These are phyloP conservation scores for Dicentrarchus labrax DNA, from an alignment of 2,113 vertebrate species.

Conservation along the genomic window DNA sequence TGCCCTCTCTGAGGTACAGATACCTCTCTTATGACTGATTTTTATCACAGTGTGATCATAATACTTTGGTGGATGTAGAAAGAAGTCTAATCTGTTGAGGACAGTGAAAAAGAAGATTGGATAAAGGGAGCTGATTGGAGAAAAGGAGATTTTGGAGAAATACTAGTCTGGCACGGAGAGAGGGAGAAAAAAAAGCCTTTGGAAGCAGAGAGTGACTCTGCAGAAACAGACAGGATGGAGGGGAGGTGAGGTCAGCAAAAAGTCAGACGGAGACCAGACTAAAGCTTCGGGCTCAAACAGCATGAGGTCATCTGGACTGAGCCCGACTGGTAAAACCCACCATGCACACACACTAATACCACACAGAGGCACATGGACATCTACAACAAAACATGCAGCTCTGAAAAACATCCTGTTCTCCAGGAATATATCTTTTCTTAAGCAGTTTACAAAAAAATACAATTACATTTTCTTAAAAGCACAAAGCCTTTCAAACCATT, in stretches of 20 bases:
- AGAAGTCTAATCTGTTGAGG: not conserved
- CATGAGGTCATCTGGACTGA: slow-evolving; percentile 54
- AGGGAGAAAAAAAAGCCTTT: not conserved
- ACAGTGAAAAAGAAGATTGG: not conserved
- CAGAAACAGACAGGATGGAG: slow-evolving; percentile 42
- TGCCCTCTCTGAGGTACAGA: not conserved
- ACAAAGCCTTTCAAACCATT: not conserved
- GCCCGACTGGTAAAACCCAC: slow-evolving; percentile 23
- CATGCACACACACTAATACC: slow-evolving; percentile 14
- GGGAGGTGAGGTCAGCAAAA: slow-evolving; percentile 49
- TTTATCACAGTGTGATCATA: not conserved
- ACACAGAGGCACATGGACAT: not conserved
- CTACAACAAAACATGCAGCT: not conserved
- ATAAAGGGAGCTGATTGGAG: not conserved
- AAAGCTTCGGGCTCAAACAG: slow-evolving; percentile 45
- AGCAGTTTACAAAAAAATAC: no score
- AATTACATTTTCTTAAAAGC: not conserved
- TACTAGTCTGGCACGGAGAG: not conserved
- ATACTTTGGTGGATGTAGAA: not conserved
- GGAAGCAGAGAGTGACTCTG: slow-evolving; percentile 40
- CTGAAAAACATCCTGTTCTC: not conserved
- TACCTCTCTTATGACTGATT: not conserved
- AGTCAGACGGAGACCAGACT: slow-evolving; percentile 54
- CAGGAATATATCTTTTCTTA: not conserved
- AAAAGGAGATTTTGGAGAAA: slow-evolving; percentile 13